phyloP scores from a whole-genome alignment of 2,888 invertebrate species.

The Agonopterix heracliana region DNA sequence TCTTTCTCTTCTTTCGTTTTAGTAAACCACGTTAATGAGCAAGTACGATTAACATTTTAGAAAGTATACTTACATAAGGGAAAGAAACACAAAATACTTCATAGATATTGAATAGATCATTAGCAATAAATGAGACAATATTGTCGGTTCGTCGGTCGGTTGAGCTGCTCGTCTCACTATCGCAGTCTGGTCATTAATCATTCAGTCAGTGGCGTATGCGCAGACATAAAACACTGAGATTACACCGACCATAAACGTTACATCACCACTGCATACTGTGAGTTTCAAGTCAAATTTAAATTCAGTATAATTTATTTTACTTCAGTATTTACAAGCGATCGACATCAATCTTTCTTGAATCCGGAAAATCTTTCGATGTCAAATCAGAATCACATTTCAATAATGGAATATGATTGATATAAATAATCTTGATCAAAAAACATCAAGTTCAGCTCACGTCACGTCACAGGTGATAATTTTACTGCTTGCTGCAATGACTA shows the following conservation, averaged over 20 bases:
- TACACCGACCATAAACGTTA: constrained; percentile 49
- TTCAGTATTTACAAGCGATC: background rate
- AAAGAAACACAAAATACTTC: constrained; percentile 11
- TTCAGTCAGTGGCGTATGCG: constrained; percentile 42
- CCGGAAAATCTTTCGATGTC: background rate
- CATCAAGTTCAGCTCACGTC: no score
- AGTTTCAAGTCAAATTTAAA: constrained; percentile 24
- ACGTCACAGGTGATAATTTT: no score
- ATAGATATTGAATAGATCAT: constrained; percentile 57
- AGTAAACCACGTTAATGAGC: constrained; percentile 7
- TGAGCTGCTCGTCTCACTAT: constrained; percentile 41
- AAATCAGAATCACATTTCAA: no score
- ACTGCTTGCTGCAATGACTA: no score
- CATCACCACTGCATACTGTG: constrained; percentile 34
- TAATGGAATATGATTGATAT: no score
- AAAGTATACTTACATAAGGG: constrained; percentile 9
- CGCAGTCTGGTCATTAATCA: constrained; percentile 57
- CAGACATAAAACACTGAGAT: constrained; percentile 60
- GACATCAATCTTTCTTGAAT: background rate
- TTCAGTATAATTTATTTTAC: constrained; percentile 32
- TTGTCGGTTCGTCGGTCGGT: constrained; percentile 39
- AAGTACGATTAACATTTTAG: constrained; percentile 10
- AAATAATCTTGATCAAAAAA: no score
- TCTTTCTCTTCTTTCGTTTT: no score
- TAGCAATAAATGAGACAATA: constrained; percentile 70